phyloP scores from a whole-genome alignment of 2,797 vertebrate species.

The Pseudopleuronectes americanus region DNA sequence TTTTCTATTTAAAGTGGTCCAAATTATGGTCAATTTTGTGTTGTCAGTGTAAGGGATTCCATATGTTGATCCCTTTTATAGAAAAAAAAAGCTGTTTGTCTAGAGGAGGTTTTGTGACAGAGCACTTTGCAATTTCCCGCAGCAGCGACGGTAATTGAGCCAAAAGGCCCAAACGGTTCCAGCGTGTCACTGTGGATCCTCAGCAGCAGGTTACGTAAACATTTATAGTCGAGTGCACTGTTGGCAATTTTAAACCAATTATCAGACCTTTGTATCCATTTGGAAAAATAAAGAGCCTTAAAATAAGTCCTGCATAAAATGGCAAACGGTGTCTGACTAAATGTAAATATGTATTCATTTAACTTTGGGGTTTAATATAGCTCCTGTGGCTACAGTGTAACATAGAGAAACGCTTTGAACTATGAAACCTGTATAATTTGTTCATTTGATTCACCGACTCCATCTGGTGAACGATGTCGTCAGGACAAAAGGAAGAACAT shows the following conservation, averaged over 20 bases:
- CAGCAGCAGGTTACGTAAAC: conserved; percentile 45
- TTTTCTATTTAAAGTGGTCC: conserved; percentile 60
- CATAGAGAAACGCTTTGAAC: neutral
- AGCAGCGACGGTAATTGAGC: conserved; percentile 54
- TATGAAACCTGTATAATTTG: conserved; percentile 2
- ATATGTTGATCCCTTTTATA: conserved; percentile 64
- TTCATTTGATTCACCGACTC: neutral
- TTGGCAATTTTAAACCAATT: conserved; percentile 35
- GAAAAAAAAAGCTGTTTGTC: conserved; percentile 44
- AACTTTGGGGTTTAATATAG: conserved; percentile 3
- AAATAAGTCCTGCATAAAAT: neutral
- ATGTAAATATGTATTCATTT: neutral
- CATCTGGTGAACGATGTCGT: neutral
- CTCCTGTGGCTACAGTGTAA: neutral
- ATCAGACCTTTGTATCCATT: conserved; percentile 19
- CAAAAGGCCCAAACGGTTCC: conserved; percentile 60
- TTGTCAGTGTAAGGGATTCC: conserved; percentile 53
- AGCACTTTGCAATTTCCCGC: conserved; percentile 57
- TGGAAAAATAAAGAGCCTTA: conserved; percentile 13
- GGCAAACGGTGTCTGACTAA: neutral
- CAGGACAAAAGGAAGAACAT: neutral
- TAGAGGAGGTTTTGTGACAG: conserved; percentile 50
- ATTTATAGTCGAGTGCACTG: conserved; percentile 31
- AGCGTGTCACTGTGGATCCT: conserved; percentile 50
- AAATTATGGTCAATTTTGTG: conserved; percentile 67